Conservation (phyloP, 2,113 vertebrate species). For the Ageneiosus marmoratus region DNA sequence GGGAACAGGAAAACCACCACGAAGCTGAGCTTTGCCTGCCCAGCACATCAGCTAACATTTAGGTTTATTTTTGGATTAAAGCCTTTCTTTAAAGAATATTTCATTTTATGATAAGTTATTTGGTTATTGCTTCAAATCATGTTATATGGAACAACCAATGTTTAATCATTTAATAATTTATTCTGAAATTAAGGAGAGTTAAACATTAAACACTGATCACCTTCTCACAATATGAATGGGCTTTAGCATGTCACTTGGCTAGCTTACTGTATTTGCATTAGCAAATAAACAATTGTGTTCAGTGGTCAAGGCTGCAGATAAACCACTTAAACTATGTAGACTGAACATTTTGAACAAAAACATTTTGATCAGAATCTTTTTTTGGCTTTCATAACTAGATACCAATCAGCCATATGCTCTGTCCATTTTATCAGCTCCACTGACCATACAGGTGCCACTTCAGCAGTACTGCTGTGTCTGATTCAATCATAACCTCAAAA, state of each 20-base stretch:
- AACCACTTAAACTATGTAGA: too few species aligned
- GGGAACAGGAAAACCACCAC: slow-evolving; percentile 16
- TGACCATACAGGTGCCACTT: too few species aligned
- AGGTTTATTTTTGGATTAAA: not conserved
- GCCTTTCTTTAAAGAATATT: not conserved
- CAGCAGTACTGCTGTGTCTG: too few species aligned
- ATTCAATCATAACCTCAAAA: too few species aligned
- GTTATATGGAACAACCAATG: not conserved
- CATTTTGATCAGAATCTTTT: too few species aligned
- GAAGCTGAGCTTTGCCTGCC: slow-evolving; percentile 8
- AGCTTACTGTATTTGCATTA: not conserved
- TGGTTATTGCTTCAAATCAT: not conserved
- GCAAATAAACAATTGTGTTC: not conserved
- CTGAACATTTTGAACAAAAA: too few species aligned
- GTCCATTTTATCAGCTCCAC: too few species aligned
- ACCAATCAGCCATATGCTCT: too few species aligned
- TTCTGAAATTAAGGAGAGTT: not conserved
- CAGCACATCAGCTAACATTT: not conserved
- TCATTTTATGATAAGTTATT: not conserved
- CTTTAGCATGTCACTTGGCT: not conserved
- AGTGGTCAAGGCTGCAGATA: not conserved
- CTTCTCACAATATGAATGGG: not conserved
- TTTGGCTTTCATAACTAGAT: too few species aligned
- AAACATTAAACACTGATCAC: not conserved
- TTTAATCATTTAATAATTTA: not conserved